Percentiles rank a stretch among this genome's conserved stretches.
Conservation (phyloP, 2,888 invertebrate genomes). For the Troides aeacus region DNA sequence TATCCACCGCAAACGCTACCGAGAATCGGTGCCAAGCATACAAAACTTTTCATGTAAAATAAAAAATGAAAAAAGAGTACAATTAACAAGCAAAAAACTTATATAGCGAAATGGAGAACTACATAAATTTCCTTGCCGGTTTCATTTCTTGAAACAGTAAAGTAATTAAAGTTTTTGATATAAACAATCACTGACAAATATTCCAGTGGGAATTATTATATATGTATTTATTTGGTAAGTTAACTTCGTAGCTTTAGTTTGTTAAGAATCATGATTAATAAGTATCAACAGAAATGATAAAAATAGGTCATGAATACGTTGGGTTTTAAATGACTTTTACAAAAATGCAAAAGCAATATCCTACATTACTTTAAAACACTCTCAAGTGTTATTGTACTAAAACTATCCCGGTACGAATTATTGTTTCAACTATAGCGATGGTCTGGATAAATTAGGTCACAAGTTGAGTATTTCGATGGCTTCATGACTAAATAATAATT, state of each 20-base stretch:
- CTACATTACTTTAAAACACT: neutral
- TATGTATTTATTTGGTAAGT: no score
- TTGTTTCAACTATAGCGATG: no score
- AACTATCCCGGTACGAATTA: neutral
- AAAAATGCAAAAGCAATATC: conserved; percentile 1
- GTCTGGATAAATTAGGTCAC: no score
- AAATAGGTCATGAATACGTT: neutral
- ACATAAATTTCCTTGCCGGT: conserved; percentile 7
- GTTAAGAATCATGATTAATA: neutral
- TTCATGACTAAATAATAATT: no score
- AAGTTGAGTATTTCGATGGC: no score
- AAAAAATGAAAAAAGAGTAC: conserved; percentile 26
- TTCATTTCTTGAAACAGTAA: neutral
- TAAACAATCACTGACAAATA: neutral
- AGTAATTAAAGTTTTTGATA: neutral
- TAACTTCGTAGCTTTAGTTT: no score
- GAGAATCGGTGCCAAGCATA: conserved; percentile 28
- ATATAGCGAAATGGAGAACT: conserved; percentile 17
- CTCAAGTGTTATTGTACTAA: neutral
- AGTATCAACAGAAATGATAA: neutral
- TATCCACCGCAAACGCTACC: conserved; percentile 28
- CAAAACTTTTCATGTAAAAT: conserved; percentile 30
- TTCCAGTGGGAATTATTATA: neutral
- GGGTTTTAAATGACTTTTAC: neutral
- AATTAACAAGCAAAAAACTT: conserved; percentile 26